A percentile compares a stretch with the other conserved stretches of the same genome.
Evolutionary conservation across 2,797 vertebrate species (phyloP).

Genomic region (Cyprinella venusta): DNA sequence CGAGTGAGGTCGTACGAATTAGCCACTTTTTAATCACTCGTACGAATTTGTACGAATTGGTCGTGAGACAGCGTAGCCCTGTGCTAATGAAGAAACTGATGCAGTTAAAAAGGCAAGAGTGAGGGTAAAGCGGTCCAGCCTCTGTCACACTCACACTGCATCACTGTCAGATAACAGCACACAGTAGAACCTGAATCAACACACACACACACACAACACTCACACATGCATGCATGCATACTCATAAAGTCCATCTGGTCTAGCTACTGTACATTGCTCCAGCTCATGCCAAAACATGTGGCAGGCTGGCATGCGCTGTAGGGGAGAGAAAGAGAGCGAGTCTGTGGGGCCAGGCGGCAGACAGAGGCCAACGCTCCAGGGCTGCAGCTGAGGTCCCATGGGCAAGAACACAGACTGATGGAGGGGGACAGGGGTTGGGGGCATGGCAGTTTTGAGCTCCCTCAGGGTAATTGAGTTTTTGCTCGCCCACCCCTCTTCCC

Average conservation of each 20-base stretch:
- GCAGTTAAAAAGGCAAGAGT: slow-evolving; percentile 26
- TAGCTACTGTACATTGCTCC: slow-evolving; percentile 27
- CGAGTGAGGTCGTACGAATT: no score
- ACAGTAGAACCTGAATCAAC: slow-evolving; percentile 27
- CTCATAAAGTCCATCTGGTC: slow-evolving; percentile 43
- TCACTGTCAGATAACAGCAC: slow-evolving; percentile 25
- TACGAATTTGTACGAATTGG: no score
- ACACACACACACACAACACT: slow-evolving; percentile 14
- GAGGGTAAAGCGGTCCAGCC: slow-evolving; percentile 28
- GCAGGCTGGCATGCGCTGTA: slow-evolving; percentile 10
- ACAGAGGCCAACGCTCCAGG: slow-evolving; percentile 67
- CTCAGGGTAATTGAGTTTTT: slow-evolving; percentile 58
- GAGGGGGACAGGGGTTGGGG: slow-evolving; percentile 5
- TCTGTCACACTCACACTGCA: slow-evolving; percentile 27
- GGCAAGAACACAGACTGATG: slow-evolving; percentile 13
- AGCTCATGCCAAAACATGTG: slow-evolving; percentile 45
- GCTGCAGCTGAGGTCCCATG: slow-evolving; percentile 76
- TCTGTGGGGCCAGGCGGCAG: slow-evolving; percentile 59
- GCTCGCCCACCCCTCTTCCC: slow-evolving; percentile 54
- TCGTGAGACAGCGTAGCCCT: no score
- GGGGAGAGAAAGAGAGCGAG: not conserved
- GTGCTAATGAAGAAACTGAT: slow-evolving; percentile 22
- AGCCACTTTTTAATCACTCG: no score
- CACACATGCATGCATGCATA: no score
- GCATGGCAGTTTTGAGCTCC: slow-evolving; percentile 56